These are phyloP conservation scores for Candidula unifasciata DNA, from an alignment of 2,888 invertebrate genomes.

Conservation along the genomic window DNA sequence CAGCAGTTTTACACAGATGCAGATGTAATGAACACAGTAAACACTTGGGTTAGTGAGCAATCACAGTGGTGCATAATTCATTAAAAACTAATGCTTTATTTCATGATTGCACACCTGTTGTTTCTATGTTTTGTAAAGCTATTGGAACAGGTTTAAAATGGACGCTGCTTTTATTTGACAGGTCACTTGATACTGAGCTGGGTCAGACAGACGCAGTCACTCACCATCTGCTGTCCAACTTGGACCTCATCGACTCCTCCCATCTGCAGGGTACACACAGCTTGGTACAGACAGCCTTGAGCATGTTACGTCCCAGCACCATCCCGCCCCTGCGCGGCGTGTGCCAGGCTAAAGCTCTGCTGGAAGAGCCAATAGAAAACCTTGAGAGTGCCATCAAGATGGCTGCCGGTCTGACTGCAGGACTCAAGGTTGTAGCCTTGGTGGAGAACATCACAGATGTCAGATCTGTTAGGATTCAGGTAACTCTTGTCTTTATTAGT, in stretches of 20 bases:
- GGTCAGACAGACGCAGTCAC: slow-evolving; percentile 89
- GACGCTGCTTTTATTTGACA: slow-evolving; percentile 53
- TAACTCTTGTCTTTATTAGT: slow-evolving; percentile 75
- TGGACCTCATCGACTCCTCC: slow-evolving; percentile 65
- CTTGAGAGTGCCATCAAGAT: slow-evolving; percentile 91
- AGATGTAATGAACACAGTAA: no score
- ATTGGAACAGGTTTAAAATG: no score
- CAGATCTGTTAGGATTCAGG: slow-evolving; percentile 87
- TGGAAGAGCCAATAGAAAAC: slow-evolving; percentile 90
- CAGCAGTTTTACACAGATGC: no score
- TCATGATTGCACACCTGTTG: no score
- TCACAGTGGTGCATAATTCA: no score
- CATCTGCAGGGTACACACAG: slow-evolving; percentile 66
- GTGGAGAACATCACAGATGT: slow-evolving; percentile 88
- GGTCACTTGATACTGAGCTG: slow-evolving; percentile 79
- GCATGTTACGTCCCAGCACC: slow-evolving; percentile 60
- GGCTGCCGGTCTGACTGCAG: slow-evolving; percentile 93
- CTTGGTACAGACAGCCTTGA: slow-evolving; percentile 66
- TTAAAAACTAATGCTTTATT: no score
- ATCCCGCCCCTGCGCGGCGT: slow-evolving; percentile 63
- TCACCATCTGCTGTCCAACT: slow-evolving; percentile 86
- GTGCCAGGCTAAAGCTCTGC: slow-evolving; percentile 79
- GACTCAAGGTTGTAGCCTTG: slow-evolving; percentile 91
- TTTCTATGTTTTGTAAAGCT: no score
- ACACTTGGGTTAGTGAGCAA: no score